Evolutionary conservation across 2,888 invertebrate genomes (phyloP).

Genomic region (Iphiclides podalirius): DNA sequence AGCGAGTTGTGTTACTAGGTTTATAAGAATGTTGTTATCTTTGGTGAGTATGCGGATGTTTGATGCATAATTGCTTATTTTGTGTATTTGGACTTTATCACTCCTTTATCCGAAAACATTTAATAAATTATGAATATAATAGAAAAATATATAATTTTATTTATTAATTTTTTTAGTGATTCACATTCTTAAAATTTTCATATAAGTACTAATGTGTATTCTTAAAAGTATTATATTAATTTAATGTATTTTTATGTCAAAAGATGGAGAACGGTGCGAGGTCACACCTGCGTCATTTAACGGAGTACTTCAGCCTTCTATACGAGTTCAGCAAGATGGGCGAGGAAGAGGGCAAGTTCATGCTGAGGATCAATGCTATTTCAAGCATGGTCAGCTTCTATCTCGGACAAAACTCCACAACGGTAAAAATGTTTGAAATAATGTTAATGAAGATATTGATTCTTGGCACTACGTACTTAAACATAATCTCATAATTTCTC

Average conservation of each 20-base stretch:
- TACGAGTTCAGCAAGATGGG: slow-evolving; percentile 98
- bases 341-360: slow-evolving; percentile 93
- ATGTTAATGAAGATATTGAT: too few relatives aligned
- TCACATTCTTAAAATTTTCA: too few relatives aligned
- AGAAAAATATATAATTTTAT: too few relatives aligned
- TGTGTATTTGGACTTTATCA: too few relatives aligned
- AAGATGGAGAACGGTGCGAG: slow-evolving; percentile 93
- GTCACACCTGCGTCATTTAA: slow-evolving; percentile 91
- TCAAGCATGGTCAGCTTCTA: slow-evolving; percentile 95
- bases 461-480: too few relatives aligned
- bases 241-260: slow-evolving; percentile 2
- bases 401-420: slow-evolving; percentile 84
- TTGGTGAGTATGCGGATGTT: slow-evolving; percentile 78
- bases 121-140: too few relatives aligned
- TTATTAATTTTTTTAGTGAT: too few relatives aligned
- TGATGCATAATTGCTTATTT: too few relatives aligned
- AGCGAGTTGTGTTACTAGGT: slow-evolving; percentile 94
- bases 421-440: slow-evolving; percentile 39
- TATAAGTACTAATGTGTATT: too few relatives aligned
- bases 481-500: too few relatives aligned
- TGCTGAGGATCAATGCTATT: slow-evolving; percentile 92
- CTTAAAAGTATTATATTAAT: too few relatives aligned
- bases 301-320: slow-evolving; percentile 95
- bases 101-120: too few relatives aligned
- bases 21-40: slow-evolving; percentile 92